These are phyloP conservation scores for Thrips palmi DNA, from an alignment of 1,140 invertebrate genomes.

Conservation along the genomic window DNA sequence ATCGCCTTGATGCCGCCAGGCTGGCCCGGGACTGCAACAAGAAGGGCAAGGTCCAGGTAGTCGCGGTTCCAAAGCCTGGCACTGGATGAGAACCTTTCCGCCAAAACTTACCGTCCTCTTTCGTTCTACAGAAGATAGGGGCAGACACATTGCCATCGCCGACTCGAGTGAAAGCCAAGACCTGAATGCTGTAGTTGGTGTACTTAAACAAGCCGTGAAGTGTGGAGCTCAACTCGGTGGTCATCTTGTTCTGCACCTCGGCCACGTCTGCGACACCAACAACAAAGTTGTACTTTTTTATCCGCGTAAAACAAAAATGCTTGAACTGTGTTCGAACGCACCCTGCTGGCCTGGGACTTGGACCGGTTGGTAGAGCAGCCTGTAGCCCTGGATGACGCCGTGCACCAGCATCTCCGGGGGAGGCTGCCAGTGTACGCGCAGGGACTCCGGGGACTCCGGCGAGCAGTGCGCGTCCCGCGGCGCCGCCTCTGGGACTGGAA, in stretches of 20 bases:
- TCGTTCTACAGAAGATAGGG: slow-evolving; percentile 5
- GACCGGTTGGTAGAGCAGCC: slow-evolving; percentile 49
- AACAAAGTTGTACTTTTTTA: no score
- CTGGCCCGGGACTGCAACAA: slow-evolving; percentile 36
- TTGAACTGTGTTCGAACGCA: no score
- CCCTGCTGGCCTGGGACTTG: no score
- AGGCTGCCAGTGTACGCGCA: slow-evolving; percentile 47
- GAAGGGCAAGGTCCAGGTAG: no score
- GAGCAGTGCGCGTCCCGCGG: slow-evolving; percentile 22
- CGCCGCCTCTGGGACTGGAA: slow-evolving; percentile 21
- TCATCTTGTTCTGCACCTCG: slow-evolving; percentile 30
- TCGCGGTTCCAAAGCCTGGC: no score
- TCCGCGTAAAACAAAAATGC: no score
- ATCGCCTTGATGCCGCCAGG: slow-evolving; percentile 58
- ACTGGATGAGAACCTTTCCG: no score
- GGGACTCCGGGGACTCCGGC: slow-evolving; percentile 22
- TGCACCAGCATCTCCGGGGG: slow-evolving; percentile 45
- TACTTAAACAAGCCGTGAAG: slow-evolving; percentile 51
- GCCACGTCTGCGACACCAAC: slow-evolving; percentile 14
- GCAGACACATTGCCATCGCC: slow-evolving; percentile 60
- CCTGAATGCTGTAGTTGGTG: slow-evolving; percentile 87
- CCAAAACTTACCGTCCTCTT: slow-evolving; percentile 4
- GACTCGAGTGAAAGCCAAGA: slow-evolving; percentile 69
- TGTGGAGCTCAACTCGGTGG: slow-evolving; percentile 42
- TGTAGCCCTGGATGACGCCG: slow-evolving; percentile 60